Percentiles rank a stretch among this genome's conserved stretches.
Conservation (phyloP, 2,797 vertebrate species). For the Sphaeramia orbicularis region DNA sequence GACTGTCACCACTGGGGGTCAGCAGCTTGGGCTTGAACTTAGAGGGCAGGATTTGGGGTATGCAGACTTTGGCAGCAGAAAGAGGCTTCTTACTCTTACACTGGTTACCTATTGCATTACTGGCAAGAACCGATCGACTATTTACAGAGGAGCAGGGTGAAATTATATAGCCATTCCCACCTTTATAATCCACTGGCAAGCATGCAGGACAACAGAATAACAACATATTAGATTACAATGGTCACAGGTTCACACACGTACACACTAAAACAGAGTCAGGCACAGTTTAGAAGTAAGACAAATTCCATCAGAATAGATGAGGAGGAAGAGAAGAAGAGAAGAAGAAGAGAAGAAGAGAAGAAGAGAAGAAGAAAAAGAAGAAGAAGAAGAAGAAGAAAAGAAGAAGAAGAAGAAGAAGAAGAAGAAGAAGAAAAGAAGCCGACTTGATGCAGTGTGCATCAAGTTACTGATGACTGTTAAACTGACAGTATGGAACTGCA, state of each 20-base stretch:
- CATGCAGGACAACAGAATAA: slow-evolving; percentile 99
- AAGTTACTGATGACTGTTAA: slow-evolving; percentile 66
- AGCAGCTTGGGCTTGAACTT: slow-evolving; percentile 97
- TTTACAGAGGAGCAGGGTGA: slow-evolving; percentile 97
- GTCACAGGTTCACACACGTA: slow-evolving; percentile 80
- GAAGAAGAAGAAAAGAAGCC: too few species aligned
- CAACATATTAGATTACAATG: slow-evolving; percentile 94
- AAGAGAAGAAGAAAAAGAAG: too few species aligned
- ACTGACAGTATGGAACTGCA: slow-evolving; percentile 49
- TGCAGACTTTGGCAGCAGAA: slow-evolving; percentile 97
- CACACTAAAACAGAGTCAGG: slow-evolving; percentile 78
- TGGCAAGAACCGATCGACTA: slow-evolving; percentile 92
- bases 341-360: too few species aligned
- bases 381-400: too few species aligned
- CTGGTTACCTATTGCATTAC: slow-evolving; percentile 90
- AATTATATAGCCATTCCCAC: slow-evolving; percentile 99
- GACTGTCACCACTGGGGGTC: slow-evolving; percentile 85
- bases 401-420: too few species aligned
- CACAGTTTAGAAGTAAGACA: slow-evolving; percentile 68
- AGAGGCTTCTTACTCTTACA: slow-evolving; percentile 97
- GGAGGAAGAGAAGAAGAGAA: too few species aligned
- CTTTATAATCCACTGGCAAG: slow-evolving; percentile 99
- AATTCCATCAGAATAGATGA: slow-evolving; percentile 68
- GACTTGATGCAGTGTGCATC: slow-evolving; percentile 78
- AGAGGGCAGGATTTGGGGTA: slow-evolving; percentile 97